A percentile compares a stretch with the other conserved stretches of the same genome.
Conservation (phyloP, 2,797 vertebrate species). For the Ctenochaetus hawaiiensis region DNA sequence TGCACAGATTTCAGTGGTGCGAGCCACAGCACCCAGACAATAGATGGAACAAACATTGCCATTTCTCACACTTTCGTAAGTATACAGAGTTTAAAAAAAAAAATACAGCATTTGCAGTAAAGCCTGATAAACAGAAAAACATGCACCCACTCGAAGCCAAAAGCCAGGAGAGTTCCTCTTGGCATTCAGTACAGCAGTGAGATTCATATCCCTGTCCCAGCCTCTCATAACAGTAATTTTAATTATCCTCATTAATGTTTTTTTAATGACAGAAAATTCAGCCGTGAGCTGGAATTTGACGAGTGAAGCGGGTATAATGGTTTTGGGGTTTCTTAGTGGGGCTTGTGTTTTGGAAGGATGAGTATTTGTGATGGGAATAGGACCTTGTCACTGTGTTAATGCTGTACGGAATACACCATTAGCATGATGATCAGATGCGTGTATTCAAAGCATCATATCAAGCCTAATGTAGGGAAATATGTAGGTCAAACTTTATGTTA, state of each 20-base stretch:
- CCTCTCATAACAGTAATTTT: conserved; percentile 64
- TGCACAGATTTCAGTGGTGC: conserved; percentile 18
- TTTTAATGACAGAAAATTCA: conserved; percentile 70
- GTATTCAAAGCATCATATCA: not conserved
- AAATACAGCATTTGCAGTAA: conserved; percentile 1
- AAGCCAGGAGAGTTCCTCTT: conserved; percentile 61
- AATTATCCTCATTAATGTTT: conserved; percentile 77
- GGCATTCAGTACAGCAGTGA: conserved; percentile 53
- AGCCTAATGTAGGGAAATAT: not conserved
- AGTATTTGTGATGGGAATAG: conserved; percentile 14
- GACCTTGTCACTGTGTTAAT: conserved; percentile 31
- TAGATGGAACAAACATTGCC: conserved; percentile 32
- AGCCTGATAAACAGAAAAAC: conserved; percentile 53
- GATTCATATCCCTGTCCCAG: conserved; percentile 65
- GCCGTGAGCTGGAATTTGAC: conserved; percentile 59
- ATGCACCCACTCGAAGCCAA: conserved; percentile 60
- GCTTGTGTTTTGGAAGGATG: conserved; percentile 56
- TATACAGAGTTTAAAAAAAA: not conserved
- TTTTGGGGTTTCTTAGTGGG: conserved; percentile 57
- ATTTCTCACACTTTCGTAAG: conserved; percentile 35
- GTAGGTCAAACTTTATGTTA: too few species aligned
- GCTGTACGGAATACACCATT: conserved; percentile 10
- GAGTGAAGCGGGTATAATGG: conserved; percentile 67
- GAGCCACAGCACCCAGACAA: conserved; percentile 18
- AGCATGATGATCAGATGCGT: not conserved